A percentile compares a stretch with the other conserved stretches of the same genome.
phyloP scores from a whole-genome alignment of 2,888 invertebrate species.

The Platynereis dumerilii region DNA sequence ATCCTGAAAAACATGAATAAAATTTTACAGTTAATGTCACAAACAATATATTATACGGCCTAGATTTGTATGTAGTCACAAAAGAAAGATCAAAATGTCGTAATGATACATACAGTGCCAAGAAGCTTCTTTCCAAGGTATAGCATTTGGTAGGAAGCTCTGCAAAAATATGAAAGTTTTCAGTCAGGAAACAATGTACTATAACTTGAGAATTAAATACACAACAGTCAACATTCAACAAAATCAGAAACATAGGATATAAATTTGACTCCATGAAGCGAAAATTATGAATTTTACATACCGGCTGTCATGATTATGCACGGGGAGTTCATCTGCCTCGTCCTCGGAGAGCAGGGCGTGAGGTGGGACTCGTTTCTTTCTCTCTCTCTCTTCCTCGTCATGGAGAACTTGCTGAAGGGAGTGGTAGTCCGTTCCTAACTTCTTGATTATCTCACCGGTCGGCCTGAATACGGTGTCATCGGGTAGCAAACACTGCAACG shows the following conservation, averaged over 20 bases:
- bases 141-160: constrained; percentile 44
- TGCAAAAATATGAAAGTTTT: constrained; percentile 35
- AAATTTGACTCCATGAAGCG: too few relatives aligned
- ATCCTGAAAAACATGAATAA: constrained; percentile 39
- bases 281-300: too few relatives aligned
- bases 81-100: constrained; percentile 1
- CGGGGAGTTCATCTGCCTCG: constrained; percentile 55
- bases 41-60: too few relatives aligned
- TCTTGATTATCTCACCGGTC: constrained; percentile 20
- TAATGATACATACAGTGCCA: too few relatives aligned
- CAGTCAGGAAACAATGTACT: too few relatives aligned
- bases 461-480: constrained; percentile 23
- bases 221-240: too few relatives aligned
- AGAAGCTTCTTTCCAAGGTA: too few relatives aligned
- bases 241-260: too few relatives aligned
- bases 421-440: constrained; percentile 13
- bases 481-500: constrained; percentile 17
- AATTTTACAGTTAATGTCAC: background rate
- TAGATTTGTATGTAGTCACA: background rate
- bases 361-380: constrained; percentile 39
- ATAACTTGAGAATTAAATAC: too few relatives aligned
- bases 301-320: constrained; percentile 48
- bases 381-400: constrained; percentile 17
- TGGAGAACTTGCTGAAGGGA: constrained; percentile 19
- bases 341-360: constrained; percentile 58